Evolutionary conservation across 2,113 vertebrate species (phyloP).

Genomic region (Microtus richardsoni): DNA sequence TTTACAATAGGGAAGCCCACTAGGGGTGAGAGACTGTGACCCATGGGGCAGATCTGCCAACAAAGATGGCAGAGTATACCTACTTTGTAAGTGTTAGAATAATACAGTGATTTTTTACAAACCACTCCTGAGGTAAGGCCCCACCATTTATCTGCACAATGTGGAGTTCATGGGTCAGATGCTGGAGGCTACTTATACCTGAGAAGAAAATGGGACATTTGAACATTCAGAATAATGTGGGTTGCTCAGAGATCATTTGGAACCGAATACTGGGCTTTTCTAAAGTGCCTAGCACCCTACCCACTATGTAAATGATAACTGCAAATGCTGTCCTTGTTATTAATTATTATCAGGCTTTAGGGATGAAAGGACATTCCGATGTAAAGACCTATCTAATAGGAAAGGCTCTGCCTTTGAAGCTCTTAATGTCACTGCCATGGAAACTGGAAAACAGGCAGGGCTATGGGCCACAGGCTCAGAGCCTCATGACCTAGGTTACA

Average conservation of each 20-base stretch:
- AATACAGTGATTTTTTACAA: background rate
- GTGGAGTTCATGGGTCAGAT: background rate
- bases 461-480: background rate
- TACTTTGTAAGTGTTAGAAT: background rate
- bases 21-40: background rate
- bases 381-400: background rate
- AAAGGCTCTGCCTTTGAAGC: background rate
- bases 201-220: background rate
- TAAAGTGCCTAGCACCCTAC: background rate
- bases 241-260: background rate
- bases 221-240: background rate
- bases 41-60: background rate
- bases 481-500: background rate
- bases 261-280: background rate
- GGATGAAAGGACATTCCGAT: background rate
- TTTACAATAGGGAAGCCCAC: background rate
- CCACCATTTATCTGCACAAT: background rate
- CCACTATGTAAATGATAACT: background rate
- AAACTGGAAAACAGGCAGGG: background rate
- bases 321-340: rapidly evolving
- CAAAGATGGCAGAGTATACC: background rate
- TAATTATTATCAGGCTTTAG: background rate
- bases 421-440: background rate
- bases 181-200: background rate
- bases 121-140: background rate